A percentile compares a stretch with the other conserved stretches of the same genome.
Evolutionary conservation across 2,888 invertebrate species (phyloP).

Genomic region (Hedychridium roseum): DNA sequence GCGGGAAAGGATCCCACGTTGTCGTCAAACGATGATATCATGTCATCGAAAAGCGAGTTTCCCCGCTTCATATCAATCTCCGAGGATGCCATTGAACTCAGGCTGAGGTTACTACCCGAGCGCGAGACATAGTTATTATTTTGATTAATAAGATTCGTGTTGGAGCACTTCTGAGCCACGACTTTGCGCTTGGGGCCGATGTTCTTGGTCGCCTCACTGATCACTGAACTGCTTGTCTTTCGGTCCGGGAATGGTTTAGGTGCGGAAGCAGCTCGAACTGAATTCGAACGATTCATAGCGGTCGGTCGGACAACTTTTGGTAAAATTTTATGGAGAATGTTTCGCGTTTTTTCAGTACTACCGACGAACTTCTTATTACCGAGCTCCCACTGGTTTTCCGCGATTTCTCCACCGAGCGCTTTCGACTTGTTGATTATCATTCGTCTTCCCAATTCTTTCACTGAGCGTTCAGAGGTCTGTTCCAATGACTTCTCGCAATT

Average conservation of each 20-base stretch:
- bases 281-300: constrained; percentile 41
- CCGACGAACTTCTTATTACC: constrained; percentile 18
- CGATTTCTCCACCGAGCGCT: constrained; percentile 42
- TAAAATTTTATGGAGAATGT: constrained; percentile 35
- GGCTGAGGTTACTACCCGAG: constrained; percentile 50
- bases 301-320: constrained; percentile 35
- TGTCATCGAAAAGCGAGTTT: constrained; percentile 68
- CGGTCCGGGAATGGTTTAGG: constrained; percentile 42
- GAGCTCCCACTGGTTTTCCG: constrained; percentile 9
- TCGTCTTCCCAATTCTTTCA: constrained; percentile 42
- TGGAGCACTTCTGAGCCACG: not conserved
- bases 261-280: constrained; percentile 45
- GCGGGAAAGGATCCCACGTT: constrained; percentile 63
- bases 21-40: constrained; percentile 74
- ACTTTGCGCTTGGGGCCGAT: constrained; percentile 8
- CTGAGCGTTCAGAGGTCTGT: constrained; percentile 6
- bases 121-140: constrained; percentile 33
- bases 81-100: constrained; percentile 53
- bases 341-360: constrained; percentile 34
- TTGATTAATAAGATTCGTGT: constrained; percentile 23
- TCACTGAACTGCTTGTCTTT: constrained; percentile 19
- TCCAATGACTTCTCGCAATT: constrained; percentile 12
- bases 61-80: constrained; percentile 54
- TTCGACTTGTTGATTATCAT: constrained; percentile 54
- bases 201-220: constrained; percentile 7